Percentiles rank a stretch among this genome's conserved stretches.
These are phyloP conservation scores for Brachyalestes nurse DNA, from an alignment of 2,797 vertebrate genomes.

Conservation along the genomic window DNA sequence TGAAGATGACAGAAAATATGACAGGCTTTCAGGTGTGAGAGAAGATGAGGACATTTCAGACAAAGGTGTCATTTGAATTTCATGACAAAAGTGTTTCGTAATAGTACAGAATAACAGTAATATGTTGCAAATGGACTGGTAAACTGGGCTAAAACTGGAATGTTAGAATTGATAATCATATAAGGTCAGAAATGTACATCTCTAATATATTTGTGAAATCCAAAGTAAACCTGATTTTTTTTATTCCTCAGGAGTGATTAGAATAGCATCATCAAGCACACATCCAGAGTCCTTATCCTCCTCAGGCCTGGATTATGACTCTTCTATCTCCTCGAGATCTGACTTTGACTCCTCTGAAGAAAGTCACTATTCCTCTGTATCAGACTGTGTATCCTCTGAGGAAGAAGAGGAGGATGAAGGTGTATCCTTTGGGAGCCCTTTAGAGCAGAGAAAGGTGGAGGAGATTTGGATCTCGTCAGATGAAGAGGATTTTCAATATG, in stretches of 20 bases:
- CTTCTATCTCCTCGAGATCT: slow-evolving; percentile 42
- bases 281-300: slow-evolving; percentile 62
- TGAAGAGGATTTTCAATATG: slow-evolving; percentile 72
- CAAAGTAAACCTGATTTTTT: not conserved
- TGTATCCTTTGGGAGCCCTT: slow-evolving; percentile 50
- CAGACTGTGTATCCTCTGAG: slow-evolving; percentile 58
- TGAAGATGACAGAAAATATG: slow-evolving; percentile 67
- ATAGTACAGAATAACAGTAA: not conserved
- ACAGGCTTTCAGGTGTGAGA: slow-evolving; percentile 63
- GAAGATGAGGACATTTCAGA: slow-evolving; percentile 77
- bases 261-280: slow-evolving; percentile 75
- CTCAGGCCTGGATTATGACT: slow-evolving; percentile 22
- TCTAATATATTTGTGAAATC: too few species aligned
- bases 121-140: too few species aligned
- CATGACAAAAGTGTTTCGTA: not conserved
- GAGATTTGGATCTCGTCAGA: slow-evolving; percentile 75
- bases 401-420: slow-evolving; percentile 61
- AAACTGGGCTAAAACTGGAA: not conserved
- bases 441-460: slow-evolving; percentile 58
- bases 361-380: slow-evolving; percentile 81
- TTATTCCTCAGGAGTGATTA: slow-evolving; percentile 67
- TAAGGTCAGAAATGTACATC: too few species aligned
- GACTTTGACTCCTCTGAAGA: slow-evolving; percentile 77
- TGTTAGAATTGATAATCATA: not conserved
- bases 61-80: slow-evolving; percentile 71